phyloP scores from a whole-genome alignment of 2,888 invertebrate species.

The Drosophila sordidapex region DNA sequence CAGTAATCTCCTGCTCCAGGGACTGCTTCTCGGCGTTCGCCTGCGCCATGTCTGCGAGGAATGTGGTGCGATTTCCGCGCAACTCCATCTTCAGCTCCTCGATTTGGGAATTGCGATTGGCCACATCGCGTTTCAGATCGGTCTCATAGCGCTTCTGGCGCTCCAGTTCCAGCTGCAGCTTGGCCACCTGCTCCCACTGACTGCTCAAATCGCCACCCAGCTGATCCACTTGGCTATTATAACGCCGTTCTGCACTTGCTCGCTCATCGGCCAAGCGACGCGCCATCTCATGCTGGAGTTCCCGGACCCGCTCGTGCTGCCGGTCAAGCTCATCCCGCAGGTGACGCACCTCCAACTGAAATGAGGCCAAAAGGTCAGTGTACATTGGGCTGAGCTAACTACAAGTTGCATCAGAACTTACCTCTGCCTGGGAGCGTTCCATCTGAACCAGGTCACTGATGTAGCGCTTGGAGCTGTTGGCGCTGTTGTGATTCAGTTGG shows the following conservation, averaged over 20 bases:
- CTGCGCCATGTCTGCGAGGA: slow-evolving; percentile 92
- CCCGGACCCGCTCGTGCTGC: slow-evolving; percentile 91
- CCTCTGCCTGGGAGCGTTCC: slow-evolving; percentile 90
- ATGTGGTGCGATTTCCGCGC: slow-evolving; percentile 88
- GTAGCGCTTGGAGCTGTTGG: slow-evolving; percentile 87
- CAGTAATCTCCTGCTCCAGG: slow-evolving; percentile 91
- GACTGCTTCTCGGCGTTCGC: slow-evolving; percentile 92
- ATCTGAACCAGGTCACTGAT: slow-evolving; percentile 91
- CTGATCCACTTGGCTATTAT: slow-evolving; percentile 91
- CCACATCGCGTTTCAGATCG: slow-evolving; percentile 91
- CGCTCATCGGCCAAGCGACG: slow-evolving; percentile 90
- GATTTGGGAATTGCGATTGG: slow-evolving; percentile 90
- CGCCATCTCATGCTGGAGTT: slow-evolving; percentile 90
- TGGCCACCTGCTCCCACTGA: slow-evolving; percentile 92
- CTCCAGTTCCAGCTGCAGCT: slow-evolving; percentile 91
- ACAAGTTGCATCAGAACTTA: not conserved
- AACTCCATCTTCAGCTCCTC: slow-evolving; percentile 93
- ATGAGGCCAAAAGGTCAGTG: not conserved
- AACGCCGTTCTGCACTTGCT: slow-evolving; percentile 90
- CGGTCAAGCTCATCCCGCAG: slow-evolving; percentile 91
- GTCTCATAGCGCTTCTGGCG: slow-evolving; percentile 91
- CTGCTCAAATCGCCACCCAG: slow-evolving; percentile 91
- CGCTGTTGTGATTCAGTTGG: slow-evolving; percentile 84
- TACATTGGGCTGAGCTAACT: not conserved
- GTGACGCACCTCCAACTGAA: slow-evolving; percentile 88